Base-by-base conservation (phyloP, 2,888 invertebrate species). In the Hanleya hanleyi region DNA sequence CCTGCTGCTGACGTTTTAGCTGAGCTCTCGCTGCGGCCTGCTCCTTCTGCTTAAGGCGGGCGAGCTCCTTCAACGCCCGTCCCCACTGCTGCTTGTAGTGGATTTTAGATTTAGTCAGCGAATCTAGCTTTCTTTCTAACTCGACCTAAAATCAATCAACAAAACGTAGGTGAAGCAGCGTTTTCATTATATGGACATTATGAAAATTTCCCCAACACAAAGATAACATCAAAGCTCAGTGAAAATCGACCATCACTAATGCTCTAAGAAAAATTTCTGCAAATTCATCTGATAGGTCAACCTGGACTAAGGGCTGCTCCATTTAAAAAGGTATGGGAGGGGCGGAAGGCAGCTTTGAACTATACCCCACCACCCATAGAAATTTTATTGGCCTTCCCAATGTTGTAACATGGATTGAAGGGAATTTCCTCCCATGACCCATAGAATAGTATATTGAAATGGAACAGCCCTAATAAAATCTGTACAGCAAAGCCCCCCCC, bases 1-100 rank as follows among this genome's bases (percentile, higher is more conserved):
- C 90, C 67, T 83, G 81, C 38, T 77, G 81, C 29, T 68, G 51
- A n/a, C 70, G 49, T 38, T 84, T 77, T 1, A 89, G 82, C 37
- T 84, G 80, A 0, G 86, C 85, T 67, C 86, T 86, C 6, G 90
- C 89, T 35, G 83, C 81, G 1, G 84, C 84, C 78, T 91, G 90
- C 75, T 90, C 89, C 61, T 84, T 85, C 79, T 91, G 88, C 76
- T 90, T 90, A 37, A 90, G 75, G 18, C 86, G 71, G 0, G 90
- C 89, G 49, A 91, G 80, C 75, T 91, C 91, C 73, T 90, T 89
- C 57, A 91, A 81, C 0, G 90, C 90, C 51, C 88, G 80, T 0
- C 89, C 89, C 90, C 90, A 91, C 81, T 91, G 91, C 76, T 91
- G 90, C 77, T 91, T 91, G 81, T 91, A 91, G 77, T 90, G 91